Conservation (phyloP, 2,113 vertebrate genomes). For the Lampris incognitus region DNA sequence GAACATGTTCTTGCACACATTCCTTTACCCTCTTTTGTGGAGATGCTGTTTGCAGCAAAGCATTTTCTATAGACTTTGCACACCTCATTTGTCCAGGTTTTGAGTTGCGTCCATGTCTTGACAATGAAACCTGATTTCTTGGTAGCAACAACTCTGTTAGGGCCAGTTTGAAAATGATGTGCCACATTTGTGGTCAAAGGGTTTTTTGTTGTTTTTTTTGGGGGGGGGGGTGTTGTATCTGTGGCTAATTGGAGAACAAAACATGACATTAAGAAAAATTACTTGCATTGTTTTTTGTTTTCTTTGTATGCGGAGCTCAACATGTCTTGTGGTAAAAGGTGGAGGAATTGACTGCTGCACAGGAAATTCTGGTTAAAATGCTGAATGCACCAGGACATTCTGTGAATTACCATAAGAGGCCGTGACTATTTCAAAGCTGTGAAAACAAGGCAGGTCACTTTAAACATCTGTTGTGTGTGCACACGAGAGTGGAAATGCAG, state of each 20-base stretch:
- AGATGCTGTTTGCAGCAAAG: constrained; percentile 45
- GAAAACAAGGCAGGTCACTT: constrained; percentile 63
- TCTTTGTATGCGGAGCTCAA: constrained; percentile 10
- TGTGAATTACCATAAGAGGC: constrained; percentile 61
- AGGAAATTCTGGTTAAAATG: constrained; percentile 49
- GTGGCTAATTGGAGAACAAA: background rate
- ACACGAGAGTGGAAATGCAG: constrained; percentile 29
- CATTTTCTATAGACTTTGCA: constrained; percentile 52
- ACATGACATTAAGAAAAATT: background rate
- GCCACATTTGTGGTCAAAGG: constrained; percentile 8
- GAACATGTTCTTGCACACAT: constrained; percentile 60
- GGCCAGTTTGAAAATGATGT: constrained; percentile 35
- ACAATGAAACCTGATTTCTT: constrained; percentile 63
- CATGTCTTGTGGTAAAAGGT: constrained; percentile 22
- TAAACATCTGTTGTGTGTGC: constrained; percentile 67
- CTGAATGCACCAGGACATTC: constrained; percentile 60
- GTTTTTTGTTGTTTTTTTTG: background rate
- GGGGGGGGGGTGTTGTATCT: background rate
- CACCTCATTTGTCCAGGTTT: constrained; percentile 51
- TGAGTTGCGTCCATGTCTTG: constrained; percentile 32
- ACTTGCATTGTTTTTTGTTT: too few relatives aligned
- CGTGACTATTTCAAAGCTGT: constrained; percentile 70
- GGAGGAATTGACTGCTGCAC: constrained; percentile 52
- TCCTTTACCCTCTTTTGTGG: constrained; percentile 53
- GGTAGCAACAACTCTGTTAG: constrained; percentile 26